These are phyloP conservation scores for Amphipyra tragopoginis DNA, from an alignment of 2,888 invertebrate genomes.

Conservation along the genomic window DNA sequence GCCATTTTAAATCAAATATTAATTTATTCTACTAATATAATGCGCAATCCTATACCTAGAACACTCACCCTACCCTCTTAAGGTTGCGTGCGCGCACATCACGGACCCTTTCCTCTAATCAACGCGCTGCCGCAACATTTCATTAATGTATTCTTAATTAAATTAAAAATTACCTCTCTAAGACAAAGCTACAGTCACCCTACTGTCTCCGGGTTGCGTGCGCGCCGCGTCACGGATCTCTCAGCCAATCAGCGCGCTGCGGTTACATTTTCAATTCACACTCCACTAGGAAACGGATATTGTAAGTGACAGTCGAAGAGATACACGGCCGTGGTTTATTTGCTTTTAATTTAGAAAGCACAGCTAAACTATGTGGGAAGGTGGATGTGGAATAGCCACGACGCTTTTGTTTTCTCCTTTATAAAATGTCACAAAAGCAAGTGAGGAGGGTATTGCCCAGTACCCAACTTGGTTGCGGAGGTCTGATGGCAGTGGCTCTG, in stretches of 20 bases:
- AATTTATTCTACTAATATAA: no score
- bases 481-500: no score
- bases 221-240: constrained; percentile 23
- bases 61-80: constrained; percentile 22
- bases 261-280: constrained; percentile 57
- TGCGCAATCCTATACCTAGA: no score
- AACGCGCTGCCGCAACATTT: not conserved
- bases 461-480: no score
- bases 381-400: constrained; percentile 2
- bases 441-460: no score
- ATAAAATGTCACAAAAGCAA: not conserved
- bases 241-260: constrained; percentile 45
- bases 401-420: not conserved
- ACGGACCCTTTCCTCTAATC: constrained; percentile 30
- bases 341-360: constrained; percentile 51
- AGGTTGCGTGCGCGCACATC: constrained; percentile 31
- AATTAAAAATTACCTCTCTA: no score
- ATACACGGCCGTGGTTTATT: constrained; percentile 43
- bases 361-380: constrained; percentile 8
- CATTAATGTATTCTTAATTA: no score
- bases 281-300: constrained; percentile 47
- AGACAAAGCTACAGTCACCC: constrained; percentile 20
- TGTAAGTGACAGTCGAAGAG: constrained; percentile 49
- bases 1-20: no score
- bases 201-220: constrained; percentile 30